These are phyloP conservation scores for Microtus ochrogaster DNA, from an alignment of 2,113 vertebrate species.

Conservation along the genomic window DNA sequence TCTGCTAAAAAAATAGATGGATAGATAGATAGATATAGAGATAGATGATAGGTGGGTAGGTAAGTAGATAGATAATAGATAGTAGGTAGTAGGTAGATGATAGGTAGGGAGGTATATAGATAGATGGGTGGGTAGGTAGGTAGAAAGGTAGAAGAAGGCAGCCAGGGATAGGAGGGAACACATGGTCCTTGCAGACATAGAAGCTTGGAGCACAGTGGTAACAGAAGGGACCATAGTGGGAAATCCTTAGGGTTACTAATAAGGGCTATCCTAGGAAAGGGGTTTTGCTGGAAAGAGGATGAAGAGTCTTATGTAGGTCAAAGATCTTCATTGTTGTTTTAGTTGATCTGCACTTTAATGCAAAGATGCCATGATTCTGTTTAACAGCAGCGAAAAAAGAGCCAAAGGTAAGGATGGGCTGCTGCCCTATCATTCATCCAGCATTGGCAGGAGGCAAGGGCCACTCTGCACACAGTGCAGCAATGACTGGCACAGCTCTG, in stretches of 20 bases:
- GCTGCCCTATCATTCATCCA: neutral
- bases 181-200: rapidly evolving
- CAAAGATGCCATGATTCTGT: neutral
- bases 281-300: neutral
- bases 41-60: too few relatives aligned
- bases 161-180: neutral
- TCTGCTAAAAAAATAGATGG: neutral
- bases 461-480: neutral
- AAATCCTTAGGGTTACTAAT: too few relatives aligned
- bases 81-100: too few relatives aligned
- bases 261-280: neutral
- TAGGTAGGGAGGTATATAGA: too few relatives aligned
- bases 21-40: too few relatives aligned
- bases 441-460: neutral
- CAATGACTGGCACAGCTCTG: neutral
- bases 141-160: neutral
- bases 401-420: neutral
- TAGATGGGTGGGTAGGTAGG: too few relatives aligned
- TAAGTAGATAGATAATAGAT: too few relatives aligned
- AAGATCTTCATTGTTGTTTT: neutral
- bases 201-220: rapidly evolving
- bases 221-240: neutral
- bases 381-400: neutral
- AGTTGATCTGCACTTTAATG: neutral
- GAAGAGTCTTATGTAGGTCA: neutral